Conservation (phyloP, 1,140 invertebrate genomes). For the Spodoptera litura region DNA sequence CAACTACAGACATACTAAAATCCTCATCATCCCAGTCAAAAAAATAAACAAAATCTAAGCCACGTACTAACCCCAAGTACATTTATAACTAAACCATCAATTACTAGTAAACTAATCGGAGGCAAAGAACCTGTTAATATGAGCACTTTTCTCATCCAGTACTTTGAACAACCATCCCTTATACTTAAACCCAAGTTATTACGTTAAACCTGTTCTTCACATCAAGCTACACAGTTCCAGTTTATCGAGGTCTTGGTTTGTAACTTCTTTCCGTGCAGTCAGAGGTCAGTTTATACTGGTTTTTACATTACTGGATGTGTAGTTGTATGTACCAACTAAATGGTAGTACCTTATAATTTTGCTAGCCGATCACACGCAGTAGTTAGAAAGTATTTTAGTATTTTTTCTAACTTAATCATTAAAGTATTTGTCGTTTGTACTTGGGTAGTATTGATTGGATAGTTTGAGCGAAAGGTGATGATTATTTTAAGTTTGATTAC, state of each 20-base stretch:
- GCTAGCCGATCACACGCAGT: constrained; percentile 18
- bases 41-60: too few relatives aligned
- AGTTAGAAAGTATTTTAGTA: background rate
- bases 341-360: constrained; percentile 60
- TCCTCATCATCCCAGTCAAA: too few relatives aligned
- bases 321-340: constrained; percentile 50
- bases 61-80: background rate
- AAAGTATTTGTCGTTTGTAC: too few relatives aligned
- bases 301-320: too few relatives aligned
- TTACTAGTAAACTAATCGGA: constrained; percentile 21
- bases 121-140: constrained; percentile 18
- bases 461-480: too few relatives aligned
- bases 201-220: background rate
- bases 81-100: constrained; percentile 10
- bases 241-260: too few relatives aligned
- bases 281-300: too few relatives aligned
- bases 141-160: constrained; percentile 11
- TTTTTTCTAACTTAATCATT: background rate
- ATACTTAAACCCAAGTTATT: constrained; percentile 29
- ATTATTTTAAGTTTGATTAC: too few relatives aligned
- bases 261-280: too few relatives aligned
- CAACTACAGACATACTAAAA: too few relatives aligned
- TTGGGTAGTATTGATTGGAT: too few relatives aligned
- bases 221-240: background rate
- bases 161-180: constrained; percentile 7